phyloP scores from a whole-genome alignment of 2,113 vertebrate genomes.

The Podiceps cristatus region DNA sequence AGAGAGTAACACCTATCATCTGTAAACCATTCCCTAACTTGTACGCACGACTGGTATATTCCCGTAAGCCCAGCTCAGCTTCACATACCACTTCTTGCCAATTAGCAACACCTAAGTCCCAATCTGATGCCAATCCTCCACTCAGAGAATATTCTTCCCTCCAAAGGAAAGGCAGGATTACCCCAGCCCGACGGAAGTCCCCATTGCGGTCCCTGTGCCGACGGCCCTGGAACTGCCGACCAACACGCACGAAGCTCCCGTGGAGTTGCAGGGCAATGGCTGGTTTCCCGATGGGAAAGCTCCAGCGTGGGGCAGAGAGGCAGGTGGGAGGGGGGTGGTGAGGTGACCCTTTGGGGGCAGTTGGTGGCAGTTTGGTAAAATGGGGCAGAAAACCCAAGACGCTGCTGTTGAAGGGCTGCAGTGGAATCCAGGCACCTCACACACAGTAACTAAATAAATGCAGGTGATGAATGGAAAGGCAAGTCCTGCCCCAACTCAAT shows the following conservation, averaged over 20 bases:
- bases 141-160: background rate
- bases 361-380: background rate
- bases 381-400: background rate
- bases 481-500: background rate
- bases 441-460: background rate
- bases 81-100: background rate
- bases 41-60: fast-evolving
- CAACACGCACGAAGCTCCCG: fast-evolving
- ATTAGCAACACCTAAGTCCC: background rate
- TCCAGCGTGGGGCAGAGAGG: background rate
- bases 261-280: fast-evolving
- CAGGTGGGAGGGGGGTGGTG: background rate
- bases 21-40: background rate
- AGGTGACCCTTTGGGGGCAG: background rate
- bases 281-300: background rate
- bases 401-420: background rate
- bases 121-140: background rate
- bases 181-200: fast-evolving
- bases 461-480: background rate
- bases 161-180: background rate
- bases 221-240: fast-evolving
- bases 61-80: background rate
- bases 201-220: fast-evolving
- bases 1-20: fast-evolving
- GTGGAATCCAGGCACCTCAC: background rate